phyloP scores from a whole-genome alignment of 2,888 invertebrate species.

The Scaptomyza cyrtandrae region DNA sequence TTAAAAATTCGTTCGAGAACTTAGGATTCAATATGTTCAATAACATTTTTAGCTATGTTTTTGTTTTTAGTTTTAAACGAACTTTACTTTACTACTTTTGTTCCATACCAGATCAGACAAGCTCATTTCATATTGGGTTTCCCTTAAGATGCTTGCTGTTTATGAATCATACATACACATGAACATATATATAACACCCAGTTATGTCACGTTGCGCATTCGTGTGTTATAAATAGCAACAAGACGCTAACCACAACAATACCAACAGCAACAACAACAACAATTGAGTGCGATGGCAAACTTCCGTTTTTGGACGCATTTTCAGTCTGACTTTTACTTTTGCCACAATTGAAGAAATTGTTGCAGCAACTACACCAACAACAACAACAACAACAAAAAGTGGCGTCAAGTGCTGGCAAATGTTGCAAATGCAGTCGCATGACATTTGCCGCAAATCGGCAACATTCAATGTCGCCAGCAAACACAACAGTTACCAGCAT shows the following conservation, averaged over 20 bases:
- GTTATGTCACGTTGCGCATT: slow-evolving; percentile 48
- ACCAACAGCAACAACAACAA: slow-evolving; percentile 19
- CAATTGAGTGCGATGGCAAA: slow-evolving; percentile 26
- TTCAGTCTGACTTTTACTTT: slow-evolving; percentile 67
- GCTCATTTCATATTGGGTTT: slow-evolving; percentile 56
- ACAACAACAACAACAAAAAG: neutral
- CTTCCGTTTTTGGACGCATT: slow-evolving; percentile 60
- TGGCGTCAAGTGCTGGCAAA: slow-evolving; percentile 14
- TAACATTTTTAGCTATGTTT: too few relatives aligned
- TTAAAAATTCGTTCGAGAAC: too few relatives aligned
- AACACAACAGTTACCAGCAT: slow-evolving; percentile 4
- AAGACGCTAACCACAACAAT: slow-evolving; percentile 24
- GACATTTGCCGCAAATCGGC: slow-evolving; percentile 68
- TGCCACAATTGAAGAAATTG: slow-evolving; percentile 53
- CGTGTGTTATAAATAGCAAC: slow-evolving; percentile 45
- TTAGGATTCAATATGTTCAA: too few relatives aligned
- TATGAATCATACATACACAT: slow-evolving; percentile 51
- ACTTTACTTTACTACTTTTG: too few relatives aligned
- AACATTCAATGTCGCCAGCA: slow-evolving; percentile 70
- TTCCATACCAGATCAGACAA: slow-evolving; percentile 29
- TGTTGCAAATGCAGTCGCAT: slow-evolving; percentile 63
- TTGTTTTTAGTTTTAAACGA: too few relatives aligned
- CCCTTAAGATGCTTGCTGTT: slow-evolving; percentile 43
- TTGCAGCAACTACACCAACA: slow-evolving; percentile 21
- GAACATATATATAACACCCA: slow-evolving; percentile 14